Base-by-base conservation (phyloP, 2,888 invertebrate genomes). In the Tipula vernalis region DNA sequence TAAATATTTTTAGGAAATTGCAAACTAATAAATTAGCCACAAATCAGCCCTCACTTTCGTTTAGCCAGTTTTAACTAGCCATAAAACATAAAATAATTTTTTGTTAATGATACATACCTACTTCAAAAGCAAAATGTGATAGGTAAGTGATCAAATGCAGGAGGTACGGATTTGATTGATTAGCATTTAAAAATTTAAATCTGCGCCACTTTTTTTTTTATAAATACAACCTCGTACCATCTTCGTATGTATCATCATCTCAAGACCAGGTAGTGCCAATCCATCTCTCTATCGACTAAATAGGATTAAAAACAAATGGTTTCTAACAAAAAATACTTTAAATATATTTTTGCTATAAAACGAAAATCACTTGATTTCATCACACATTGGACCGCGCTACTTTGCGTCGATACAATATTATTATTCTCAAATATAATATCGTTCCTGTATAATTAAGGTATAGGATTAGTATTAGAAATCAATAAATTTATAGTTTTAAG, bases 181-280 rank as follows among this genome's bases (percentile, higher is more conserved):
- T 84, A n/a, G 39, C 87, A 94, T n/a, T 51, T 51, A 3, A 51
- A 8, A 4, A 4, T 51, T 12, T 51, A n/a, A 13, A 51, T 51
- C 51, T 51, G 51, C 12, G 71, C 10, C 28, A 18, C 28, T 28
- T 51, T 51, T 15, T n/a, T 51, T 51, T 51, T 1, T 44, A 51
- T 13, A 51, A 51, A 15, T 51, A 0, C 8, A 28, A 71, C 12
- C 12, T 51, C n/a, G n/a, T 10, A 71, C 71, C 71, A 71, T 71
- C 28, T 28, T 71, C 71, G 5, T 15, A 15, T 57, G 39, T 39
- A 39, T 39, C 51, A 28, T 71, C 10, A 71, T 28, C 18, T 71
- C 18, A 71, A 71, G 8, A 28, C 28, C 71, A 71, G 71, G 28
- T 28, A 71, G 71, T 71, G 71, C 71, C 71, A 71, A 28, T 71